Base-by-base conservation (phyloP, 2,113 vertebrate genomes). In the Nyctibius bracteatus region DNA sequence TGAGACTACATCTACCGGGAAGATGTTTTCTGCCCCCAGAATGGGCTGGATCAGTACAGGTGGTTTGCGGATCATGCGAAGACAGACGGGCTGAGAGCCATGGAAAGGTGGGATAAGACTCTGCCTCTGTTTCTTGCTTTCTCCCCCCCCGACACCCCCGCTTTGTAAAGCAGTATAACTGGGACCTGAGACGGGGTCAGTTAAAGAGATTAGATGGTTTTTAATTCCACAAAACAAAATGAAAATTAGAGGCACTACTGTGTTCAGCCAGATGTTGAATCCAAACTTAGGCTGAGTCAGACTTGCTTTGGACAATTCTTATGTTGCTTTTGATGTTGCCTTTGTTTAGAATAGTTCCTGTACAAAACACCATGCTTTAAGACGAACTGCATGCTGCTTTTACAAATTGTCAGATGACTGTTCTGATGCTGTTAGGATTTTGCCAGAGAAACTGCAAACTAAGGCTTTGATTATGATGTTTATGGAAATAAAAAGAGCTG, bases 31-130 rank as follows among this genome's bases (percentile, higher is more conserved):
- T 94, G 58, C 74, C 91, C 95, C 89, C 96, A 94, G 93, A 46
- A 97, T 98, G 98, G 97, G 96, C 85, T 98, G 98, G 97, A 98
- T 98, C 97, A 74, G 98, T 97, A 98, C 98, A 98, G 98, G 98
- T 98, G 98, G 98, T 98, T 97, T 97, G 81, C 89, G 44, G 80
- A 90, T 81, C 90, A 88, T 66, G 96, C 92, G 97, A 96, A 97
- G 98, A 96, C 97, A 75, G 82, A 94, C 96, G 90, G 97, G 97
- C 96, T 96, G 97, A 98, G 97, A 97, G 97, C 95, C 96, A 96
- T 97, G 98, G 96, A 86, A 97, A 98, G 98, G 98, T 98, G 98
- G 97, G 97, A 93, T 90, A 88, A 94, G 91, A 77, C 85, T 35
- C 78, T 91, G 81, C 63, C 73, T 94, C 82, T 82, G 61, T 91